Conservation (phyloP, 2,797 vertebrate genomes). For the Falco peregrinus region DNA sequence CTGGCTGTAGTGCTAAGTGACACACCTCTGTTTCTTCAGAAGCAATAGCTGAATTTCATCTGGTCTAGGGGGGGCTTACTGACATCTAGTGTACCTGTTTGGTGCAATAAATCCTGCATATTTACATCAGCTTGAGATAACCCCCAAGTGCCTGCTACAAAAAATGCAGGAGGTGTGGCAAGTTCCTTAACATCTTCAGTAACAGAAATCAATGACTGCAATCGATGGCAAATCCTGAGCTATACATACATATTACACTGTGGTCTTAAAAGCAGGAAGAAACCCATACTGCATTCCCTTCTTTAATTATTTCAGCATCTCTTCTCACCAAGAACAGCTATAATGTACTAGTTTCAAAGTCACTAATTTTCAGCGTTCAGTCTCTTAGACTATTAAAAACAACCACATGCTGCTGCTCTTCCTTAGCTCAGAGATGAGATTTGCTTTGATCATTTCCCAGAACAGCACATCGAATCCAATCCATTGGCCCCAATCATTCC, state of each 20-base stretch:
- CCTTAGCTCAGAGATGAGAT: not conserved
- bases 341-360: not conserved
- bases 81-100: not conserved
- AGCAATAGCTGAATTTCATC: not conserved
- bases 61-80: not conserved
- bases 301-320: not conserved
- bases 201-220: not conserved
- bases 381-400: not conserved
- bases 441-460: not conserved
- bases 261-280: not conserved
- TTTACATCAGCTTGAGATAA: not conserved
- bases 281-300: not conserved
- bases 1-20: not conserved
- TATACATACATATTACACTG: not conserved
- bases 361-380: not conserved
- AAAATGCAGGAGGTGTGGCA: not conserved
- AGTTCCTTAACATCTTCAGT: not conserved
- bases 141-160: not conserved
- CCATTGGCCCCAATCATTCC: accelerated
- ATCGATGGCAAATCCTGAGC: not conserved
- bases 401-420: not conserved
- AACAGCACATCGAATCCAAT: not conserved
- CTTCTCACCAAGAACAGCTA: not conserved
- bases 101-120: not conserved
- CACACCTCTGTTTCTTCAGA: not conserved